These are phyloP conservation scores for Nysson spinosus DNA, from an alignment of 2,888 invertebrate genomes.

Conservation along the genomic window DNA sequence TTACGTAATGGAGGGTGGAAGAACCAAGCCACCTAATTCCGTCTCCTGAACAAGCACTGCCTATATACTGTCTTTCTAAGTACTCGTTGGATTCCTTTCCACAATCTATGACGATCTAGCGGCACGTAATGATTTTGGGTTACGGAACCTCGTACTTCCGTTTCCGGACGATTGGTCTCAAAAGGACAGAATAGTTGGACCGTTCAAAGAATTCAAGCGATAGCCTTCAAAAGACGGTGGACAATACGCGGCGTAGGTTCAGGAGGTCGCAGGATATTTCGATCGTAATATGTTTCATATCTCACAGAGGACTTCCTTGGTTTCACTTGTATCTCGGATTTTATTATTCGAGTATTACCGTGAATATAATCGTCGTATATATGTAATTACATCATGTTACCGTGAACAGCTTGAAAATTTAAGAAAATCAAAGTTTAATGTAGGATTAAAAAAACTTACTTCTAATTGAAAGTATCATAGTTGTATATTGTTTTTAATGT, in stretches of 20 bases:
- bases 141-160: conserved; percentile 9
- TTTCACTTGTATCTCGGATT: background rate
- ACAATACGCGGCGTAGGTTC: background rate
- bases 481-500: too few species aligned
- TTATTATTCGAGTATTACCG: background rate
- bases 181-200: background rate
- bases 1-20: background rate
- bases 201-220: conserved; percentile 8
- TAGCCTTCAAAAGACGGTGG: conserved; percentile 2
- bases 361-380: conserved; percentile 1
- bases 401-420: too few species aligned
- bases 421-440: too few species aligned
- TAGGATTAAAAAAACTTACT: too few species aligned
- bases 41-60: conserved; percentile 1
- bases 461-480: too few species aligned
- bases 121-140: conserved; percentile 13
- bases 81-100: conserved; percentile 18
- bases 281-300: conserved; percentile 1
- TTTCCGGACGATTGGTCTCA: background rate
- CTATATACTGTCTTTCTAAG: background rate
- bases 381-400: too few species aligned
- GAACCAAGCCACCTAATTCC: conserved; percentile 7
- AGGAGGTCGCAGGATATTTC: conserved; percentile 1
- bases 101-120: conserved; percentile 16
- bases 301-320: background rate